Base-by-base conservation (phyloP, 2,113 vertebrate genomes). In the Nibea coibor region DNA sequence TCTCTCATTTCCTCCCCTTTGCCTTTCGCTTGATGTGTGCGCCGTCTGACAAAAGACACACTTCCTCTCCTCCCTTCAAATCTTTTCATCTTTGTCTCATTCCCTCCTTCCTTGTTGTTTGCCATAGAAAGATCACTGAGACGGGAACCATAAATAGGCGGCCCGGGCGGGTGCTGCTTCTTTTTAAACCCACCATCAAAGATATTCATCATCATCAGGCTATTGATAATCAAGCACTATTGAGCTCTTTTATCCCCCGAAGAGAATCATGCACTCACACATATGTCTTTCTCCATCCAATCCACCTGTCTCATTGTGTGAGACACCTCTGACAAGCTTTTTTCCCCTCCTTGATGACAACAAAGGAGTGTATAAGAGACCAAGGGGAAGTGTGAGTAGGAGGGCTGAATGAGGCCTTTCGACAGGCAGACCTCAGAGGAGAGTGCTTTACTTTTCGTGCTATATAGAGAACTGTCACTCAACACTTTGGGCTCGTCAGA, bases 181-280 rank as follows among this genome's bases (percentile, higher is more conserved):
- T 90, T 92, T 90, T 84, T 84, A 84, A 86, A 81, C 53, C 81
- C 83, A 11, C 79, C 90, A 94, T 94, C 91, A 93, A 94, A 94
- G 90, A 89, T 83, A 75, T 80, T 85, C 88, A 83, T 89, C 89
- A 78, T 86, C 83, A 82, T 72, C 79, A 72, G 79, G 53, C 86
- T 75, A 92, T 92, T 93, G 92, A 94, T 93, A 93, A 94, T 93
- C 92, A 93, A 90, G 86, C 82, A 80, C 89, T 80, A 92, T 92
- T 92, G 89, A 93, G 83, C 79, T 81, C 91, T 94, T 93, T 94
- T 88, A 93, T 93, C 89, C 82, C 35, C 43, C n/a, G 69, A 75
- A 83, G 83, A 84, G 89, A 80, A 79, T 66, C 56, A 42, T 72
- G 78, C 79, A 22, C 81, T 84, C 80, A 39, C 35, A 22, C 63